These are phyloP conservation scores for Euclidia mi DNA, from an alignment of 2,888 invertebrate species.

Conservation along the genomic window DNA sequence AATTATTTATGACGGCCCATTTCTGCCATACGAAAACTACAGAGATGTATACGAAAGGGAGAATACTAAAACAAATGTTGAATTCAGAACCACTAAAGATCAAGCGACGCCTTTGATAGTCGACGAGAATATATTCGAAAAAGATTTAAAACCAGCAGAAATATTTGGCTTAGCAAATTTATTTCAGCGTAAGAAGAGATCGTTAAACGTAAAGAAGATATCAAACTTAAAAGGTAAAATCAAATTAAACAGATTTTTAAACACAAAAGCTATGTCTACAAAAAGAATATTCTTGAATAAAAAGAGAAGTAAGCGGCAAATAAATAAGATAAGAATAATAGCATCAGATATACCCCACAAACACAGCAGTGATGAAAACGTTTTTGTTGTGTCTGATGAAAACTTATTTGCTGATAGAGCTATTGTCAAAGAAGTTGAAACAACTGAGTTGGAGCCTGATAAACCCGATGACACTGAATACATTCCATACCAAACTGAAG, in stretches of 20 bases:
- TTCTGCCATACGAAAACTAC: constrained; percentile 63
- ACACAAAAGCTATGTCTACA: constrained; percentile 67
- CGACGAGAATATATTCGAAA: constrained; percentile 65
- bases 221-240: constrained; percentile 69
- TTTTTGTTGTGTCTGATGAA: constrained; percentile 74
- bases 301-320: constrained; percentile 75
- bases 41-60: constrained; percentile 62
- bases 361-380: constrained; percentile 68
- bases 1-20: constrained; percentile 59
- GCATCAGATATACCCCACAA: constrained; percentile 63
- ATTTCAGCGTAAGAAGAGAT: constrained; percentile 70
- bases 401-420: constrained; percentile 73
- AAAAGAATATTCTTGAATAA: constrained; percentile 69
- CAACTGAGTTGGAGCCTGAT: constrained; percentile 45
- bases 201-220: constrained; percentile 64
- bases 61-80: constrained; percentile 36
- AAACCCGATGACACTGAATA: constrained; percentile 52
- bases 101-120: constrained; percentile 46
- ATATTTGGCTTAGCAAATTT: constrained; percentile 68
- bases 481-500: constrained; percentile 53
- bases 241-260: constrained; percentile 69
- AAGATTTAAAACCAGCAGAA: constrained; percentile 70
- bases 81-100: constrained; percentile 3
- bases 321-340: constrained; percentile 76
- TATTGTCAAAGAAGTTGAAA: constrained; percentile 63